phyloP scores from a whole-genome alignment of 1,140 invertebrate species.

The Metopolophium dirhodum region DNA sequence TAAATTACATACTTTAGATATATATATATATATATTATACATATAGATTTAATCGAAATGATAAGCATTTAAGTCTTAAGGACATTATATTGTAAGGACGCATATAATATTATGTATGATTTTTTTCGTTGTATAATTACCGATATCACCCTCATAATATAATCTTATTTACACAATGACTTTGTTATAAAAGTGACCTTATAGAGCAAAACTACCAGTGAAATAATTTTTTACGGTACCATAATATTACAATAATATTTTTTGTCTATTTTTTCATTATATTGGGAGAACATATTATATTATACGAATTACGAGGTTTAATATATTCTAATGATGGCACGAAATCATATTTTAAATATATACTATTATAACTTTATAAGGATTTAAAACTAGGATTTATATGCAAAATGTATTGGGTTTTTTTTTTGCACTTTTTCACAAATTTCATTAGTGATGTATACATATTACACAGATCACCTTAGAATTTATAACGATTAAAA shows the following conservation, averaged over 20 bases:
- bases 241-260: background rate
- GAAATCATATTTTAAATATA: background rate
- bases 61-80: constrained; percentile 31
- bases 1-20: constrained; percentile 6
- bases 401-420: no score
- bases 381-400: no score
- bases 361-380: background rate
- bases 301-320: background rate
- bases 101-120: background rate
- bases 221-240: background rate
- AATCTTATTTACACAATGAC: background rate
- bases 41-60: background rate
- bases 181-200: background rate
- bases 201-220: background rate
- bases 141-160: background rate
- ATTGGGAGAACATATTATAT: background rate
- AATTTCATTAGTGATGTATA: no score
- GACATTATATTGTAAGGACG: constrained; percentile 44
- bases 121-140: constrained; percentile 27
- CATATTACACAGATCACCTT: no score
- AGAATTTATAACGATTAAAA: no score
- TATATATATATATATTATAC: background rate
- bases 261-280: background rate
- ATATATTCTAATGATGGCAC: background rate
- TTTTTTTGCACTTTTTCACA: no score